Conservation (phyloP, 2,113 vertebrate genomes). For the Anoplopoma fimbria region DNA sequence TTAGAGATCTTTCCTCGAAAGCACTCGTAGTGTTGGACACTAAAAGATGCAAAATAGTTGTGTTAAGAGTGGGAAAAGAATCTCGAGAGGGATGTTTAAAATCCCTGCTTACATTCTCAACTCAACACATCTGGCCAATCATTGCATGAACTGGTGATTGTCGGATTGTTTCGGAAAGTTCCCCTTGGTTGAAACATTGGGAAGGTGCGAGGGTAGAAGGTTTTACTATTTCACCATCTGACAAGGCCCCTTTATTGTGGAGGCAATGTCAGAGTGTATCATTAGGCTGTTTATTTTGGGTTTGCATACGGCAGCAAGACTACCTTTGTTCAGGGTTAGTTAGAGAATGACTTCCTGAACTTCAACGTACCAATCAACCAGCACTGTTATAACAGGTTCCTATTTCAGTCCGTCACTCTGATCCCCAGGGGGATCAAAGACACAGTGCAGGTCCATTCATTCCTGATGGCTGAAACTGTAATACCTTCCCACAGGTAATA, state of each 20-base stretch:
- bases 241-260: neutral
- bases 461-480: constrained; percentile 39
- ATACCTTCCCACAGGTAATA: constrained; percentile 63
- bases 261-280: neutral
- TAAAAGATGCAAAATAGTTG: neutral
- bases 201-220: neutral
- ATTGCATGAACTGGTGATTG: neutral
- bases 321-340: neutral
- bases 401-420: constrained; percentile 24
- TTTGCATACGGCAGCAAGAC: neutral
- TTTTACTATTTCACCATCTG: neutral
- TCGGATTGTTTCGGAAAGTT: neutral
- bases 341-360: neutral
- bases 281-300: neutral
- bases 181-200: neutral
- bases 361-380: neutral
- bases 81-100: neutral
- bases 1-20: neutral
- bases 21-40: neutral
- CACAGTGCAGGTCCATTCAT: constrained; percentile 31
- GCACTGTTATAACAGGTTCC: constrained; percentile 29
- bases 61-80: neutral
- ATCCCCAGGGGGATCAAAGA: constrained; percentile 56
- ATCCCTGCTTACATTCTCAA: neutral
- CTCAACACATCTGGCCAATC: neutral